phyloP scores from a whole-genome alignment of 2,797 vertebrate species.

The Scolopax rusticola region DNA sequence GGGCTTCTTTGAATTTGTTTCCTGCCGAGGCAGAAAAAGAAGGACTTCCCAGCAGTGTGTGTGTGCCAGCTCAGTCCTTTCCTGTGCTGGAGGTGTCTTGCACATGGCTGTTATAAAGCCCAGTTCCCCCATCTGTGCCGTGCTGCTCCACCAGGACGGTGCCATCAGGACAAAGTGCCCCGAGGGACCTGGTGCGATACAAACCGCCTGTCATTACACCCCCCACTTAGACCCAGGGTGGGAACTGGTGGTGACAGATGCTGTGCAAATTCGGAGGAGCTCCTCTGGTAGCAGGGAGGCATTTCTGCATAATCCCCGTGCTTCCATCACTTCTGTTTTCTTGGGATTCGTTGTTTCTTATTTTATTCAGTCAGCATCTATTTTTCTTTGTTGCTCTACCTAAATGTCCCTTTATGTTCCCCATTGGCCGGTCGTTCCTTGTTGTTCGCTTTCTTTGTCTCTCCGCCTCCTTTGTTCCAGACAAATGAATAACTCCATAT shows the following conservation, averaged over 20 bases:
- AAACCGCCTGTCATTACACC: background rate
- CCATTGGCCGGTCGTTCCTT: background rate
- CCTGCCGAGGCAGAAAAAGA: background rate
- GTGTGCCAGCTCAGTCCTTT: background rate
- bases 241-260: slow-evolving; percentile 11
- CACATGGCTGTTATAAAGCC: background rate
- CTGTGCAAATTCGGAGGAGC: background rate
- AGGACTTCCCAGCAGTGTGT: background rate
- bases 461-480: slow-evolving; percentile 57
- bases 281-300: background rate
- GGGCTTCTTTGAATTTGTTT: background rate
- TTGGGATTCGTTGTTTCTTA: background rate
- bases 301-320: background rate
- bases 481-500: slow-evolving; percentile 14
- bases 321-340: background rate
- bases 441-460: slow-evolving; percentile 31
- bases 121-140: background rate
- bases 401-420: background rate
- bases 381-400: background rate
- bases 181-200: background rate
- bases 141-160: background rate
- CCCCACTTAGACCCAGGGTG: background rate
- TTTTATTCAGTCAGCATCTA: slow-evolving; percentile 5
- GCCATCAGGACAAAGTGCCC: background rate
- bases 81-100: background rate